These are phyloP conservation scores for Stichopus chloronotus DNA, from an alignment of 35 echinoderm and acorn worm species.

Conservation along the genomic window DNA sequence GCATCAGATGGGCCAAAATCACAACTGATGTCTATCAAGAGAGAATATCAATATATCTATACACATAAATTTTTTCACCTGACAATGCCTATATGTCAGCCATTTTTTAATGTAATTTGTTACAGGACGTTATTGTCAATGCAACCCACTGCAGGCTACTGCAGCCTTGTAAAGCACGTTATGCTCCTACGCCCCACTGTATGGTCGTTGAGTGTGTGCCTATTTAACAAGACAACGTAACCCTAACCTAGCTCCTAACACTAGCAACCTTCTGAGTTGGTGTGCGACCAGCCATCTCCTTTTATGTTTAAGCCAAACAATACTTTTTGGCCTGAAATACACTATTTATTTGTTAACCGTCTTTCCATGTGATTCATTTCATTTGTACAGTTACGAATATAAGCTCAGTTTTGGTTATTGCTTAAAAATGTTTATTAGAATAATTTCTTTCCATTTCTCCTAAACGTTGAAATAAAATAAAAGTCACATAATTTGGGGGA, in stretches of 20 bases:
- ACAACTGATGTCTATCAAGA: constrained; percentile 13
- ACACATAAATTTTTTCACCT: not conserved
- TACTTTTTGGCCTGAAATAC: no score
- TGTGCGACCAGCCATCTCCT: no score
- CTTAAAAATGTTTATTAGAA: not conserved
- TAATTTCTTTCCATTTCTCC: not conserved
- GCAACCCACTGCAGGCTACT: not conserved
- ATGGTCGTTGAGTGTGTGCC: no score
- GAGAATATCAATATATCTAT: not conserved
- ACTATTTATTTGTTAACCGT: no score
- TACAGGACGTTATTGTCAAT: not conserved
- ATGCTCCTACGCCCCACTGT: no score
- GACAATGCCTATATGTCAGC: not conserved
- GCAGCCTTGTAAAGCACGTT: no score
- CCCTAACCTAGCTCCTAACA: no score
- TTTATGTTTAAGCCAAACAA: no score
- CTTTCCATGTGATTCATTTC: no score
- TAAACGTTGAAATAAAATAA: no score
- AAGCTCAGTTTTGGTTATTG: not conserved
- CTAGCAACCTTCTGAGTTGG: no score
- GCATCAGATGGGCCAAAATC: constrained; percentile 20
- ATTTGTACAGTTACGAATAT: not conserved
- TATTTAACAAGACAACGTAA: no score
- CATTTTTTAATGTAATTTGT: not conserved
- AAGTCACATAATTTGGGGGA: not conserved